These are phyloP conservation scores for Sebastolobus alascanus DNA, from an alignment of 2,797 vertebrate genomes.

Conservation along the genomic window DNA sequence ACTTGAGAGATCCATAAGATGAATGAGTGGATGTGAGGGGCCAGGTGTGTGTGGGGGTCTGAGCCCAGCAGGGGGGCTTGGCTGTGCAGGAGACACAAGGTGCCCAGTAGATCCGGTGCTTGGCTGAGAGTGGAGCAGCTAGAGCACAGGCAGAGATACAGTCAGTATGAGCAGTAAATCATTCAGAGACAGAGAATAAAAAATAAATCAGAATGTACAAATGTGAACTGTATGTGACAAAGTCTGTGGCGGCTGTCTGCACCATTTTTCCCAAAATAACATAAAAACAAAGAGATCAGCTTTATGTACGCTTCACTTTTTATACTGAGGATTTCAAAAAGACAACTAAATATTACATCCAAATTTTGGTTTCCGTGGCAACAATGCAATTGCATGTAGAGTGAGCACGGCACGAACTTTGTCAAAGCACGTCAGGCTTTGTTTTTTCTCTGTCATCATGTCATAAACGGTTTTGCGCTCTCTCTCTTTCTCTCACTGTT, in stretches of 20 bases:
- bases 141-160: slow-evolving; percentile 85
- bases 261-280: slow-evolving; percentile 87
- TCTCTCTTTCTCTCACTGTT: background rate
- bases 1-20: slow-evolving; percentile 54
- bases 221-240: slow-evolving; percentile 30
- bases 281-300: slow-evolving; percentile 80
- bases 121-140: slow-evolving; percentile 80
- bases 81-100: slow-evolving; percentile 77
- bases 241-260: slow-evolving; percentile 69
- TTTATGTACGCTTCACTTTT: slow-evolving; percentile 13
- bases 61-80: slow-evolving; percentile 79
- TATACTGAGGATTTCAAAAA: slow-evolving; percentile 15
- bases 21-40: slow-evolving; percentile 65
- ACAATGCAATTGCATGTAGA: slow-evolving; percentile 15
- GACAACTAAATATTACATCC: slow-evolving; percentile 36
- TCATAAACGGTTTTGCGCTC: slow-evolving; percentile 22
- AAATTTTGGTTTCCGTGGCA: slow-evolving; percentile 41
- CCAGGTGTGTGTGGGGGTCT: slow-evolving; percentile 76
- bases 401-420: slow-evolving; percentile 5
- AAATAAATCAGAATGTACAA: slow-evolving; percentile 20
- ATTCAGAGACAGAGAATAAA: slow-evolving; percentile 63
- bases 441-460: slow-evolving; percentile 34
- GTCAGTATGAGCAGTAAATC: slow-evolving; percentile 74
- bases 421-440: slow-evolving; percentile 31
- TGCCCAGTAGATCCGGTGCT: slow-evolving; percentile 78